A percentile compares a stretch with the other conserved stretches of the same genome.
Evolutionary conservation across 2,797 vertebrate species (phyloP).

Genomic region (Gobionotothen gibberifrons): DNA sequence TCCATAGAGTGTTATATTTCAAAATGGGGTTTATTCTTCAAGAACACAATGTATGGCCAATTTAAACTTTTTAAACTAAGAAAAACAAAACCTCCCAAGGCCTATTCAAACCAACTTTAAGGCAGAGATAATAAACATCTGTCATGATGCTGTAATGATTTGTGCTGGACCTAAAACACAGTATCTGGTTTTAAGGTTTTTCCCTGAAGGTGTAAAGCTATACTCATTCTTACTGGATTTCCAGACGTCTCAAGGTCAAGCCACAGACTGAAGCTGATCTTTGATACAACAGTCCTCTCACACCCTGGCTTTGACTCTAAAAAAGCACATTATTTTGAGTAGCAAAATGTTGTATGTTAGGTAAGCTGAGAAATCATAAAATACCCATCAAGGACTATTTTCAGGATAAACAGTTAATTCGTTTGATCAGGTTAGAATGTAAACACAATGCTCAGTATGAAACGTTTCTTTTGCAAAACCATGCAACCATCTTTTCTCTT

Average conservation of each 20-base stretch:
- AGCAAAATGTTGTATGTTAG: background rate
- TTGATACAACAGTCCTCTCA: background rate
- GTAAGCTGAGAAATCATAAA: too few relatives aligned
- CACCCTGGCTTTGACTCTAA: background rate
- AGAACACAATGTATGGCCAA: background rate
- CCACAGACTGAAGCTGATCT: background rate
- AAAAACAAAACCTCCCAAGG: background rate
- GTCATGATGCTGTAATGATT: background rate
- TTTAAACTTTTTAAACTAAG: constrained; percentile 1
- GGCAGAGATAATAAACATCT: background rate
- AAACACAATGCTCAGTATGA: constrained; percentile 2
- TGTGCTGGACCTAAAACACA: background rate
- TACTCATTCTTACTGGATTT: constrained; percentile 2
- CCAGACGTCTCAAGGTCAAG: background rate
- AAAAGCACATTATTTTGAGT: background rate
- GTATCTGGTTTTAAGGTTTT: background rate
- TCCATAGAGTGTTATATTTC: background rate
- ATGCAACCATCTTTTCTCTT: constrained; percentile 1
- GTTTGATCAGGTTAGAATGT: background rate
- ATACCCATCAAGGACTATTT: background rate
- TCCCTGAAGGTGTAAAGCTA: background rate
- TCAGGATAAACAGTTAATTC: background rate
- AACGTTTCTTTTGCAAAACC: constrained; percentile 22
- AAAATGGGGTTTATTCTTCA: constrained; percentile 7
- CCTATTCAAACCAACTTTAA: background rate